Conservation (phyloP, 2,113 vertebrate species). For the Eulemur rufifrons region DNA sequence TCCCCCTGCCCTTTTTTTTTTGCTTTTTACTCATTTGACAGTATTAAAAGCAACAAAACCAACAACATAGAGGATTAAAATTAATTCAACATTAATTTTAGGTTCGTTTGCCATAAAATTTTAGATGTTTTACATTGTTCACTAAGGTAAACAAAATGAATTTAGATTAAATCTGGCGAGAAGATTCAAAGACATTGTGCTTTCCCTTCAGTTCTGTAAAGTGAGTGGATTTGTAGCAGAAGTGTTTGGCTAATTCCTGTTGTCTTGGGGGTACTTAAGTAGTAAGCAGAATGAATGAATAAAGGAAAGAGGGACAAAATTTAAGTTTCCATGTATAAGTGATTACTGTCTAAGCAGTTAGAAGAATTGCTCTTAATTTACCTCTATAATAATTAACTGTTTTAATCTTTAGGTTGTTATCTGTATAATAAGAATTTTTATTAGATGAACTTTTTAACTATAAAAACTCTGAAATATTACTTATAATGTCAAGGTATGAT, state of each 20-base stretch:
- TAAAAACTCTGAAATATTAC: constrained; percentile 1
- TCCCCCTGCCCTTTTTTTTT: neutral
- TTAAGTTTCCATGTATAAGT: neutral
- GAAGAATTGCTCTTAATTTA: neutral
- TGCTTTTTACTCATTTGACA: neutral
- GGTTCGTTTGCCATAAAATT: neutral
- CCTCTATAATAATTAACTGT: neutral
- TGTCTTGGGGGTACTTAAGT: neutral
- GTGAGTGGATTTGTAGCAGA: neutral
- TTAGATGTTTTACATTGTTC: neutral
- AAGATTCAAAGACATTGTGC: neutral
- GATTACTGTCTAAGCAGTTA: neutral
- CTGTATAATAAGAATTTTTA: constrained; percentile 36
- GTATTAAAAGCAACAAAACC: neutral
- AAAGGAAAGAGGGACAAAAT: neutral
- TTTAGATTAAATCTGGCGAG: neutral
- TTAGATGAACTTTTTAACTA: neutral
- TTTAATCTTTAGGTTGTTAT: neutral
- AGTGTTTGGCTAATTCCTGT: neutral
- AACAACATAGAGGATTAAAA: neutral
- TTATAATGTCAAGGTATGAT: neutral
- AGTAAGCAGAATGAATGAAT: constrained; percentile 5
- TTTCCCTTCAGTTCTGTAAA: constrained; percentile 28
- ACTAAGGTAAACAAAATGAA: neutral
- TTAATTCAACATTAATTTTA: neutral